Evolutionary conservation across 2,113 vertebrate genomes (phyloP).

Genomic region (Bufo gargarizans): DNA sequence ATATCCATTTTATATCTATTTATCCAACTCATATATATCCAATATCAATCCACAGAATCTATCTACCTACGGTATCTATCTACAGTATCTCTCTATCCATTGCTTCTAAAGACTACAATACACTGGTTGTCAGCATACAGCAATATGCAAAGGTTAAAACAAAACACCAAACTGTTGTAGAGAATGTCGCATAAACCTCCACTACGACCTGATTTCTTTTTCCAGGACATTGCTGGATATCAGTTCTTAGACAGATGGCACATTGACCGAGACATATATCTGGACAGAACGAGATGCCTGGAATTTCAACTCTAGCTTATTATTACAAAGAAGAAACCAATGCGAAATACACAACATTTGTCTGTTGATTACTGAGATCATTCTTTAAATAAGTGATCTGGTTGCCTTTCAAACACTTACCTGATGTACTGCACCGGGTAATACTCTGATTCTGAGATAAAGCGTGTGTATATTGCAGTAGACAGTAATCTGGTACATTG

Average conservation of each 20-base stretch:
- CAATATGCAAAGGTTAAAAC: background rate
- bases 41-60: too few relatives aligned
- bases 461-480: background rate
- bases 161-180: background rate
- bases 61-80: too few relatives aligned
- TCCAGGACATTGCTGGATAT: slow-evolving; percentile 39
- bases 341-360: background rate
- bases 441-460: background rate
- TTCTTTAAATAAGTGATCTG: background rate
- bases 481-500: background rate
- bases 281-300: slow-evolving; percentile 2
- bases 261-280: slow-evolving; percentile 13
- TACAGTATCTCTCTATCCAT: background rate
- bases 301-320: slow-evolving; percentile 27
- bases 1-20: too few relatives aligned
- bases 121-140: background rate
- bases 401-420: background rate
- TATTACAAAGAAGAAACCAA: background rate
- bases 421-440: background rate
- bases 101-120: background rate
- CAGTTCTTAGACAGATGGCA: slow-evolving; percentile 45
- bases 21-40: too few relatives aligned
- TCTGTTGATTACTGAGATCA: background rate
- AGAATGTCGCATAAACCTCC: background rate
- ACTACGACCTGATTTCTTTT: slow-evolving; percentile 10